Evolutionary conservation across 2,113 vertebrate genomes (phyloP), one percentile per base, ranked within the genome.

Genomic region (Mustela lutreola): DNA sequence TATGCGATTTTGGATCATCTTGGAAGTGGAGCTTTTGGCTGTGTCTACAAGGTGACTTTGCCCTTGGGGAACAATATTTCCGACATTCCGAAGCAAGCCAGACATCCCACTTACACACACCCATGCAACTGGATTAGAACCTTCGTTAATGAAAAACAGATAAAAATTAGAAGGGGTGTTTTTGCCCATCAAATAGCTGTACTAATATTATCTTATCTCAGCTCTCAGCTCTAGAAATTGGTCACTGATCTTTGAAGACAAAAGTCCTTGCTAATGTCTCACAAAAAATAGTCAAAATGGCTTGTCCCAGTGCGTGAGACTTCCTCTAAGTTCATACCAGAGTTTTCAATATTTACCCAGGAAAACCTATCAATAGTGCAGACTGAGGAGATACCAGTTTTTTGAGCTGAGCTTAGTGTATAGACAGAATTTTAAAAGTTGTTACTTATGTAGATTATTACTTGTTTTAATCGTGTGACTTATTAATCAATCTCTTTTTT

Each of bases 11-110:
- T 99, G 98, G 99, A 99, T 94, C 99, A 99, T 97, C 98, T 99
- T 81, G 99, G 99, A 97, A 99, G 99, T 48, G 99, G 99, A 56
- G 99, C 99, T 81, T 99, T 99, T 97, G 99, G 99, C 90, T 99
- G 98, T 26, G 99, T 99, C 84, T 99, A 99, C 97, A 99, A 99
- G 99, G 99, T 99, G 96, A 98, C 53, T 48, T 85, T 98, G 21
- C n/a, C 7, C 92, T 97, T 94, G 36, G 82, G n/a, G 60, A 26
- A 10, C 12, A 28, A 6, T 15, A 4, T 50, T 50, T 73, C 10
- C 80, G 5, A 42, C 95, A 11, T 45, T 95, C 42, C 8, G 42
- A 33, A 70, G 21, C 24, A 79, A 86, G n/a, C 6, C 7, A 15
- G n/a, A 39, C 1, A 2, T 60, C 28, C 60, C 7, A 4, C 33